Evolutionary conservation across 2,888 invertebrate species (phyloP).

Genomic region (Pandemis corylana): DNA sequence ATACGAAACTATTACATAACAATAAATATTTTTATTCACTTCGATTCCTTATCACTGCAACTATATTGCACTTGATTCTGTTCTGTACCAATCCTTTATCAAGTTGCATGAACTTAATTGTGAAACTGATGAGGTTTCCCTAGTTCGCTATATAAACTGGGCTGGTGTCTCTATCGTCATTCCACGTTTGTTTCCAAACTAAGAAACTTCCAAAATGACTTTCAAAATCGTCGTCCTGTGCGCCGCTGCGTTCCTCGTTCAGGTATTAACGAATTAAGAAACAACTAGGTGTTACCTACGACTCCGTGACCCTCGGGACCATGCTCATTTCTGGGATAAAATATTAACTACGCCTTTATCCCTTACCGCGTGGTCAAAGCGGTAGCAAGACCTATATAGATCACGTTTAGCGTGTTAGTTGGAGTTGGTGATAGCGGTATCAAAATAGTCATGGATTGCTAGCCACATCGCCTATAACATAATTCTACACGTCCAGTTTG

Average conservation of each 20-base stretch:
- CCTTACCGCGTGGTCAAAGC: too few relatives aligned
- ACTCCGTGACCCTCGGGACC: too few relatives aligned
- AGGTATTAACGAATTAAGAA: constrained; percentile 6
- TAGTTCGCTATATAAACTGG: constrained; percentile 15
- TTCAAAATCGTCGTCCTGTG: constrained; percentile 20
- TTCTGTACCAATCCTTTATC: neutral
- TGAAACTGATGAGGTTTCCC: neutral
- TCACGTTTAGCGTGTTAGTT: too few relatives aligned
- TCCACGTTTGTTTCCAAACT: neutral
- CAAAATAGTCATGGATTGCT: too few relatives aligned
- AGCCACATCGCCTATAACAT: too few relatives aligned
- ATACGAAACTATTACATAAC: neutral
- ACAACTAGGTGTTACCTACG: too few relatives aligned
- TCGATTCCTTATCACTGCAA: neutral
- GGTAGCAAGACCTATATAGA: too few relatives aligned
- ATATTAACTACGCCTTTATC: too few relatives aligned
- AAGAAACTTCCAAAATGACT: constrained; percentile 12
- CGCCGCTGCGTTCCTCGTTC: constrained; percentile 20
- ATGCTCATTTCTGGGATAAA: too few relatives aligned
- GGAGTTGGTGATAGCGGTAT: too few relatives aligned
- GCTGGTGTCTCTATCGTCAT: neutral
- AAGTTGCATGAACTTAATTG: neutral
- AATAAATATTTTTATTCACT: neutral
- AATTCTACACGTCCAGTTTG: too few relatives aligned
- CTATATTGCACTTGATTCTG: neutral